Evolutionary conservation across 2,888 invertebrate species (phyloP).

Genomic region (Gnatocerus cornutus): DNA sequence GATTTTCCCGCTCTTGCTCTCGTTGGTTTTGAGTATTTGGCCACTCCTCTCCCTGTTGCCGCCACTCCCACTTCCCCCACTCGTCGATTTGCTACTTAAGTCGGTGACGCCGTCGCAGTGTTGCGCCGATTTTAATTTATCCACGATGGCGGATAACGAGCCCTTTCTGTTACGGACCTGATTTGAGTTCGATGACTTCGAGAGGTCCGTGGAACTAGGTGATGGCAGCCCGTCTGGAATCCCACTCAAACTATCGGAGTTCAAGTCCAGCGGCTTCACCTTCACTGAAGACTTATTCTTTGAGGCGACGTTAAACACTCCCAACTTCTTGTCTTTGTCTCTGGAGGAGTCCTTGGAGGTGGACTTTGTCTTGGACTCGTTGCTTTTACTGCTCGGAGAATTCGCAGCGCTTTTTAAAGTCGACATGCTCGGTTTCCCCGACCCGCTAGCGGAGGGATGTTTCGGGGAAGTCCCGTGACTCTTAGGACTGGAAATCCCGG

Average conservation of each 20-base stretch:
- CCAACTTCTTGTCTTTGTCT: conserved; percentile 62
- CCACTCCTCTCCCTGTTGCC: conserved; percentile 62
- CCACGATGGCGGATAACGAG: conserved; percentile 88
- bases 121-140: conserved; percentile 84
- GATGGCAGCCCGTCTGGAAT: conserved; percentile 70
- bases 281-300: conserved; percentile 80
- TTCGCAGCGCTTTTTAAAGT: conserved; percentile 86
- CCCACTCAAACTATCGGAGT: conserved; percentile 54
- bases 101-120: conserved; percentile 77
- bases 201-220: conserved; percentile 74
- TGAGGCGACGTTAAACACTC: conserved; percentile 56
- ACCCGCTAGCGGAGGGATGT: conserved; percentile 78
- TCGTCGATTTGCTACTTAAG: conserved; percentile 69
- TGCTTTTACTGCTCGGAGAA: conserved; percentile 79
- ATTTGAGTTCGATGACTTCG: conserved; percentile 75
- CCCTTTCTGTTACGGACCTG: conserved; percentile 82
- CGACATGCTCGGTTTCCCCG: conserved; percentile 93
- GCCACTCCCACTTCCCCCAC: conserved; percentile 65
- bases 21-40: conserved; percentile 62
- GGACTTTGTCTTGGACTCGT: conserved; percentile 73
- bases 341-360: conserved; percentile 70
- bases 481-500: conserved; percentile 84
- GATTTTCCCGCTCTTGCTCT: conserved; percentile 60
- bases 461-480: conserved; percentile 86
- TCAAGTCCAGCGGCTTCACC: conserved; percentile 79